phyloP scores from a whole-genome alignment of 2,888 invertebrate genomes.

The Cartodere bifasciata region DNA sequence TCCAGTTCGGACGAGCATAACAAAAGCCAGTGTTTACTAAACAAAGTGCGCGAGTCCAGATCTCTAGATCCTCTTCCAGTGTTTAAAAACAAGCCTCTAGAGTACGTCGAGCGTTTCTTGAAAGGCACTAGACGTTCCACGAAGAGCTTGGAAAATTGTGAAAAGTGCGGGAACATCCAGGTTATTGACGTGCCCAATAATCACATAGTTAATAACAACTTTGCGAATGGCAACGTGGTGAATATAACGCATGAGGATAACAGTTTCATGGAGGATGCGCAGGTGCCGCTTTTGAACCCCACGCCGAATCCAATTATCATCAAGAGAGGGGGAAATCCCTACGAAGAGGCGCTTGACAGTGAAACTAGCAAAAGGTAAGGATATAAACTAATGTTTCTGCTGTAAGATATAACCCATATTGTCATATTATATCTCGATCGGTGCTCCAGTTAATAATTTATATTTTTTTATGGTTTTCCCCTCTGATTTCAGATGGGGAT shows the following conservation, averaged over 20 bases:
- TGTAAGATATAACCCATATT: slow-evolving; percentile 1
- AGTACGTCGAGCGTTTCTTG: slow-evolving; percentile 14
- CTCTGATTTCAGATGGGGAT: slow-evolving; percentile 48
- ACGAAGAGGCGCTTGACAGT: slow-evolving; percentile 30
- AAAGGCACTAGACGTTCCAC: slow-evolving; percentile 18
- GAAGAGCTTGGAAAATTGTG: slow-evolving; percentile 36
- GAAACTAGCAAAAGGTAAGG: slow-evolving; percentile 22
- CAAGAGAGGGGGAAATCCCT: slow-evolving; percentile 27
- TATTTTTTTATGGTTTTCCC: slow-evolving; percentile 8
- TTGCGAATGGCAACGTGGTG: slow-evolving; percentile 41
- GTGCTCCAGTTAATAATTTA: too few species aligned
- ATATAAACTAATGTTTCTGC: slow-evolving; percentile 5
- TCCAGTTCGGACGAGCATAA: slow-evolving; percentile 46
- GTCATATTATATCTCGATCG: neutral
- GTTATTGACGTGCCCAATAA: slow-evolving; percentile 35
- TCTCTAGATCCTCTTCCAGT: slow-evolving; percentile 52
- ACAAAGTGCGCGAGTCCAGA: slow-evolving; percentile 45
- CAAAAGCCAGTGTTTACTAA: slow-evolving; percentile 27
- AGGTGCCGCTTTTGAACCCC: slow-evolving; percentile 34
- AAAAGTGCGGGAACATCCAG: slow-evolving; percentile 32
- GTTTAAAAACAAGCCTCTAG: slow-evolving; percentile 18
- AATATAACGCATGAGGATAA: slow-evolving; percentile 28
- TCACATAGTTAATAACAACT: slow-evolving; percentile 40
- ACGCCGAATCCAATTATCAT: slow-evolving; percentile 23
- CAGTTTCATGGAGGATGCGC: slow-evolving; percentile 31